Percentiles rank a stretch among this genome's conserved stretches.
Conservation (phyloP, 2,113 vertebrate species). For the Semicossyphus pulcher region DNA sequence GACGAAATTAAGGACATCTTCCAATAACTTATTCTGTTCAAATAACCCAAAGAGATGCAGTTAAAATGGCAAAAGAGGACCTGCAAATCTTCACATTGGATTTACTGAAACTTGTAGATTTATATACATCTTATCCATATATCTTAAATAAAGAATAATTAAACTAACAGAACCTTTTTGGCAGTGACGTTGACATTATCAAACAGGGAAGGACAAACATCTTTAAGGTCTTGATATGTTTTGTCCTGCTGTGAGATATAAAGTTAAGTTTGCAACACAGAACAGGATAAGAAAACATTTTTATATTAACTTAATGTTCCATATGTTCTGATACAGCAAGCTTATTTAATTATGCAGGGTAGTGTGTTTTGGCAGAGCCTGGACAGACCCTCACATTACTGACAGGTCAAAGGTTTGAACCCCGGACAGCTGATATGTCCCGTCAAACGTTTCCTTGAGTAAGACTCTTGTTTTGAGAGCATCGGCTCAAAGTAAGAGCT, state of each 20-base stretch:
- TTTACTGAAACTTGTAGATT: not conserved
- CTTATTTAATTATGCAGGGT: not conserved
- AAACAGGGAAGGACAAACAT: too few relatives aligned
- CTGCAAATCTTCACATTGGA: not conserved
- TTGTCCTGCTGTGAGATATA: too few relatives aligned
- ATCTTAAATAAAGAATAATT: too few relatives aligned
- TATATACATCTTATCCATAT: too few relatives aligned
- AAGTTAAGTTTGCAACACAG: too few relatives aligned
- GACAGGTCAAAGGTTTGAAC: conserved; percentile 35
- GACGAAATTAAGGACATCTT: not conserved
- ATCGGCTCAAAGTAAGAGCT: not conserved
- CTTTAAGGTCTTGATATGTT: too few relatives aligned
- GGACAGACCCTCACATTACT: not conserved
- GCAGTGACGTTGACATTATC: too few relatives aligned
- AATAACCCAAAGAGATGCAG: too few relatives aligned
- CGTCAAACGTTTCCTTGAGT: conserved; percentile 13
- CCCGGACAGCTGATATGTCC: conserved; percentile 22
- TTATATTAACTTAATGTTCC: not conserved
- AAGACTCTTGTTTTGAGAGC: not conserved
- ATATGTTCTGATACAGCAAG: not conserved
- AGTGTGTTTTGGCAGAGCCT: not conserved
- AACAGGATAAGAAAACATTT: too few relatives aligned
- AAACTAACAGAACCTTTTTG: too few relatives aligned
- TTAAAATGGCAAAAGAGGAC: not conserved
- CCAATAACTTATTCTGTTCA: not conserved